Evolutionary conservation across 2,797 vertebrate species (phyloP).

Genomic region (Parauchenoglanis punctatus): DNA sequence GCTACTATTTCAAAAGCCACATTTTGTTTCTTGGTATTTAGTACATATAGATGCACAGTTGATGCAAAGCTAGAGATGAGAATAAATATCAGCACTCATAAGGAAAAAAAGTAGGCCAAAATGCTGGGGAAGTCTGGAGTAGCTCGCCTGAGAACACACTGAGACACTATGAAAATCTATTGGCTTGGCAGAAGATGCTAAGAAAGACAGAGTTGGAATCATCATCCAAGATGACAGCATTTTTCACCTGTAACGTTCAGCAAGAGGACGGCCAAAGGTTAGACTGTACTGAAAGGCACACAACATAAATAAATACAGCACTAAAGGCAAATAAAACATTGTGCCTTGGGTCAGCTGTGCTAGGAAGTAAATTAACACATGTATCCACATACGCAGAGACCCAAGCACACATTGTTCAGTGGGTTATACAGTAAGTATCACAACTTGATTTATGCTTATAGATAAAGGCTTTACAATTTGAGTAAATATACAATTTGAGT

Average conservation of each 20-base stretch:
- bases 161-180: constrained; percentile 49
- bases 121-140: neutral
- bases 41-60: neutral
- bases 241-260: constrained; percentile 57
- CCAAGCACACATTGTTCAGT: neutral
- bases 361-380: constrained; percentile 35
- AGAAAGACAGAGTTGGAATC: constrained; percentile 33
- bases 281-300: constrained; percentile 54
- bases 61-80: constrained; percentile 8
- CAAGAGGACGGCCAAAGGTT: constrained; percentile 61
- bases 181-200: constrained; percentile 45
- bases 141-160: constrained; percentile 1
- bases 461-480: neutral
- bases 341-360: neutral
- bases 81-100: constrained; percentile 13
- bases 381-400: neutral
- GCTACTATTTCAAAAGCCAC: neutral
- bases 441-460: neutral
- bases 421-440: neutral
- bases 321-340: constrained; percentile 42
- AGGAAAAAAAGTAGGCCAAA: constrained; percentile 1
- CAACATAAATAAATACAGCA: constrained; percentile 58
- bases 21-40: constrained; percentile 8
- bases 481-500: neutral
- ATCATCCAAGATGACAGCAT: constrained; percentile 56